Evolutionary conservation across 2,797 vertebrate species (phyloP).

Genomic region (Phrynocephalus vlangalii): DNA sequence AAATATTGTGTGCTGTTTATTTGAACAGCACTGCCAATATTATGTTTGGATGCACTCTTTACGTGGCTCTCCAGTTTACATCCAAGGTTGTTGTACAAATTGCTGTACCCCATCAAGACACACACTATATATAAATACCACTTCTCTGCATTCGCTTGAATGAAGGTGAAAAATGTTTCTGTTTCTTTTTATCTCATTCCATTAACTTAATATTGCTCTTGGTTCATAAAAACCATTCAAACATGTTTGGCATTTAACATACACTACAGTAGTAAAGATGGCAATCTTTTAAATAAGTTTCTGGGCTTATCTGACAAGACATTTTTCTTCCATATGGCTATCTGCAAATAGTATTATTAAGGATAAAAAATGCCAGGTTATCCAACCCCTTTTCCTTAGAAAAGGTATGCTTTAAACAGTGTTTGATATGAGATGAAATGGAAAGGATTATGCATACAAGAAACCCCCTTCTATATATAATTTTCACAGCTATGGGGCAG

Average conservation of each 20-base stretch:
- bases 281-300: constrained; percentile 74
- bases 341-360: constrained; percentile 62
- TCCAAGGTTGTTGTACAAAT: neutral
- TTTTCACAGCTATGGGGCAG: constrained; percentile 32
- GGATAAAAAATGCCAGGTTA: constrained; percentile 38
- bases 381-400: constrained; percentile 23
- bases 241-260: constrained; percentile 67
- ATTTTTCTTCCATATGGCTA: constrained; percentile 66
- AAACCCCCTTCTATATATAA: constrained; percentile 11
- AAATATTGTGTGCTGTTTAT: neutral
- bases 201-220: constrained; percentile 61
- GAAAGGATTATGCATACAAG: constrained; percentile 18
- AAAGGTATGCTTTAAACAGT: constrained; percentile 31
- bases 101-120: neutral
- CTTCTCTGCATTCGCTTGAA: neutral
- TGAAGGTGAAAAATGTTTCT: constrained; percentile 57
- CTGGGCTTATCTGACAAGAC: constrained; percentile 57
- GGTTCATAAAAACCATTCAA: constrained; percentile 56
- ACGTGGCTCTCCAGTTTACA: neutral
- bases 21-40: neutral
- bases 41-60: neutral
- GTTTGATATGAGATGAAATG: constrained; percentile 36
- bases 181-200: constrained; percentile 66
- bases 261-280: constrained; percentile 60
- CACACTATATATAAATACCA: neutral